Conservation (phyloP, 2,888 invertebrate genomes). For the Apotomis turbidana region DNA sequence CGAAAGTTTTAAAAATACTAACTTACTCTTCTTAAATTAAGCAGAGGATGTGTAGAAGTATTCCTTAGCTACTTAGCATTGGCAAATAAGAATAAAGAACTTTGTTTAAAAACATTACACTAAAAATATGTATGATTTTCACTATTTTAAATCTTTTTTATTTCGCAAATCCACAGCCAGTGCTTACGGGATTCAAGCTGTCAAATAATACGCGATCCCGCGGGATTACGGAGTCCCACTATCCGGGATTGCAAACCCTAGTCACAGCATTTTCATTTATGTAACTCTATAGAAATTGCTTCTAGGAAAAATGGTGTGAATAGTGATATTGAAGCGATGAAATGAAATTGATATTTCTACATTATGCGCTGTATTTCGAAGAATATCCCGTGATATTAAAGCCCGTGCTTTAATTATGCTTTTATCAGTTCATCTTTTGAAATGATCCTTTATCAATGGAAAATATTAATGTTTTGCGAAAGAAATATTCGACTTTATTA, state of each 20-base stretch:
- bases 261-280: constrained; percentile 23
- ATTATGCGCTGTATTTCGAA: neutral
- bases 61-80: no score
- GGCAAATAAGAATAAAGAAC: no score
- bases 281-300: constrained; percentile 14
- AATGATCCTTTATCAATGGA: neutral
- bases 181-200: constrained; percentile 2
- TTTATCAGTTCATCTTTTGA: neutral
- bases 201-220: constrained; percentile 4
- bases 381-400: no score
- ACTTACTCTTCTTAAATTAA: no score
- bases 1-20: no score
- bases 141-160: no score
- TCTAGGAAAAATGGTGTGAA: constrained; percentile 22
- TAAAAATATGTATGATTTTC: no score
- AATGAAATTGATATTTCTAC: constrained; percentile 18
- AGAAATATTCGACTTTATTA: no score
- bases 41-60: no score
- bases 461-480: neutral
- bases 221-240: constrained; percentile 5
- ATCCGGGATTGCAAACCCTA: constrained; percentile 9
- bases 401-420: neutral
- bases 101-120: no score
- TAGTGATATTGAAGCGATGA: constrained; percentile 14
- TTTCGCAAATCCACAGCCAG: neutral